Conservation (phyloP, 2,113 vertebrate species). For the Cyprinodon brontotheroides region DNA sequence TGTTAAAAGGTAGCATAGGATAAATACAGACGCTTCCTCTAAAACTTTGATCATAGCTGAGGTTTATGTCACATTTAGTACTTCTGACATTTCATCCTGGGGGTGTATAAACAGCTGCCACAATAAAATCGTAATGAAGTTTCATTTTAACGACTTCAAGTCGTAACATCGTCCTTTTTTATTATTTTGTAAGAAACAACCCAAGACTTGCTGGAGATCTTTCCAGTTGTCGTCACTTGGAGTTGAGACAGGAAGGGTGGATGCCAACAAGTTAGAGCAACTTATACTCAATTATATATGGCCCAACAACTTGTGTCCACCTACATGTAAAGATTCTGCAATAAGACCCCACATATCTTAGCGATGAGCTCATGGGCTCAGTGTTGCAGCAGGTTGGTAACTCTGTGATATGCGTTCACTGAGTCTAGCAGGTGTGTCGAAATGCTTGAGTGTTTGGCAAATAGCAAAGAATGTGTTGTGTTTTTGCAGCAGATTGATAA, state of each 20-base stretch:
- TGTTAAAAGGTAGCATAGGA: background rate
- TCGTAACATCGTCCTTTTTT: conserved; percentile 10
- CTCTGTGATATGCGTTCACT: background rate
- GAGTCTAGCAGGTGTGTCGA: background rate
- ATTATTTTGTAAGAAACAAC: conserved; percentile 23
- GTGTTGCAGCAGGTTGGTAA: background rate
- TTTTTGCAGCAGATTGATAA: background rate
- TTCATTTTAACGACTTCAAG: conserved; percentile 10
- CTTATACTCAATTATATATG: conserved; percentile 34
- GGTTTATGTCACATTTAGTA: background rate
- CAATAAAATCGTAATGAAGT: conserved; percentile 11
- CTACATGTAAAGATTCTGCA: conserved; percentile 33
- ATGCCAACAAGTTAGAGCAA: conserved; percentile 52
- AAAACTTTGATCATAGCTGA: background rate
- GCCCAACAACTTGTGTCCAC: conserved; percentile 37
- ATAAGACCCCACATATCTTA: conserved; percentile 11
- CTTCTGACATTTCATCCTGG: background rate
- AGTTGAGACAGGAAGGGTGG: conserved; percentile 37
- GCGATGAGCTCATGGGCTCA: conserved; percentile 14
- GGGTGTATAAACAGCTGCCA: conserved; percentile 28
- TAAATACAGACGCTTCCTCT: background rate
- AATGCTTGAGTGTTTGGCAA: conserved; percentile 27
- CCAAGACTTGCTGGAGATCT: conserved; percentile 15
- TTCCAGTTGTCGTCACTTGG: conserved; percentile 22
- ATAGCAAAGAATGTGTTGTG: background rate